phyloP scores from a whole-genome alignment of 2,888 invertebrate species.

The Megaustenia siamemsis region DNA sequence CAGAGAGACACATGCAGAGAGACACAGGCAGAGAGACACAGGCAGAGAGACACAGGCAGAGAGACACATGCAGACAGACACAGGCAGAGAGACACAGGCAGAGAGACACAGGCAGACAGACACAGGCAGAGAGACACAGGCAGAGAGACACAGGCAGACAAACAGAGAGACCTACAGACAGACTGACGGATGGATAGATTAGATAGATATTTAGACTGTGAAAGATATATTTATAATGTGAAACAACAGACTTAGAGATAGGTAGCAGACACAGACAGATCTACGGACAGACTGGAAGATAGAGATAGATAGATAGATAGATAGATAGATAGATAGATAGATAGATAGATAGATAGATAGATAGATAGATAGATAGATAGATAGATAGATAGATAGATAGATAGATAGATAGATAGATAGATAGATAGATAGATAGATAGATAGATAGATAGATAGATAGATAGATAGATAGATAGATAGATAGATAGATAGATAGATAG shows the following conservation, averaged over 20 bases:
- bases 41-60: not conserved
- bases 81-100: not conserved
- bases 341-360: too few relatives aligned
- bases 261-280: too few relatives aligned
- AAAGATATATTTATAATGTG: not conserved
- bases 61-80: not conserved
- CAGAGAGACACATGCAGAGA: slow-evolving; percentile 24
- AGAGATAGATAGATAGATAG: too few relatives aligned
- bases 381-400: slow-evolving; percentile 1
- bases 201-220: not conserved
- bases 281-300: too few relatives aligned
- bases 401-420: slow-evolving; percentile 1
- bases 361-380: slow-evolving; percentile 1
- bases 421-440: slow-evolving; percentile 1
- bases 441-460: not conserved
- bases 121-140: not conserved
- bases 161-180: too few relatives aligned
- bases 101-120: not conserved
- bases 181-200: too few relatives aligned
- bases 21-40: not conserved
- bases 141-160: not conserved
- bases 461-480: not conserved
- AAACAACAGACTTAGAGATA: too few relatives aligned
- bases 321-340: too few relatives aligned
- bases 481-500: not conserved